Conservation (phyloP, 2,113 vertebrate genomes). For the Clarias batrachus region DNA sequence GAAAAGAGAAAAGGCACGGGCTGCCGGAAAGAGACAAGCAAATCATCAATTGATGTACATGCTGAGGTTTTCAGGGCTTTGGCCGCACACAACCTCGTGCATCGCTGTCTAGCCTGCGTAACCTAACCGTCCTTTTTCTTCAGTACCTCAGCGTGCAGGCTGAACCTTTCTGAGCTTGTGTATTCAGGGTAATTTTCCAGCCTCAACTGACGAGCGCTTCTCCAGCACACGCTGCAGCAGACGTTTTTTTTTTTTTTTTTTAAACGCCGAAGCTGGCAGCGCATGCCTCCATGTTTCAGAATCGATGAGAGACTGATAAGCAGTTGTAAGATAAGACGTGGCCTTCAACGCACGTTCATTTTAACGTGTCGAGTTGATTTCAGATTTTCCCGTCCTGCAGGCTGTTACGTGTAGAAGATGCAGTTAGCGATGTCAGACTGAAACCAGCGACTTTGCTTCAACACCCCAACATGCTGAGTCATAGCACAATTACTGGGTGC, state of each 20-base stretch:
- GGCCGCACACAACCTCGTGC: background rate
- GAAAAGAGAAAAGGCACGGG: background rate
- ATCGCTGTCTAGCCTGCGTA: background rate
- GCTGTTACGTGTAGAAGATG: background rate
- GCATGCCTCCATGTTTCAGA: background rate
- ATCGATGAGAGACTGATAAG: background rate
- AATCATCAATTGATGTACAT: background rate
- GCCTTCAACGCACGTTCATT: background rate
- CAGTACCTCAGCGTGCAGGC: background rate
- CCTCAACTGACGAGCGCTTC: background rate
- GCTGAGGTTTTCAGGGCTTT: background rate
- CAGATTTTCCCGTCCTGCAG: background rate
- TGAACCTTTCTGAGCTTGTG: background rate
- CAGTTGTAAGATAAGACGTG: background rate
- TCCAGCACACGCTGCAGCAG: background rate
- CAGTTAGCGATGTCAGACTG: constrained; percentile 1
- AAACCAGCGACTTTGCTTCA: constrained; percentile 4
- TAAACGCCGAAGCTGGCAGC: background rate
- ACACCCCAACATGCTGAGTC: constrained; percentile 32
- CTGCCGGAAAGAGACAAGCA: background rate
- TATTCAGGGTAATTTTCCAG: constrained; percentile 7
- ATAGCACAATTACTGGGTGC: constrained; percentile 29
- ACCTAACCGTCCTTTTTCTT: background rate
- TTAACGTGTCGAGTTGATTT: background rate
- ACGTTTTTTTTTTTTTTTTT: background rate